Percentiles rank a stretch among this genome's conserved stretches.
phyloP scores from a whole-genome alignment of 2,797 vertebrate species.

The Eospalax fontanierii region DNA sequence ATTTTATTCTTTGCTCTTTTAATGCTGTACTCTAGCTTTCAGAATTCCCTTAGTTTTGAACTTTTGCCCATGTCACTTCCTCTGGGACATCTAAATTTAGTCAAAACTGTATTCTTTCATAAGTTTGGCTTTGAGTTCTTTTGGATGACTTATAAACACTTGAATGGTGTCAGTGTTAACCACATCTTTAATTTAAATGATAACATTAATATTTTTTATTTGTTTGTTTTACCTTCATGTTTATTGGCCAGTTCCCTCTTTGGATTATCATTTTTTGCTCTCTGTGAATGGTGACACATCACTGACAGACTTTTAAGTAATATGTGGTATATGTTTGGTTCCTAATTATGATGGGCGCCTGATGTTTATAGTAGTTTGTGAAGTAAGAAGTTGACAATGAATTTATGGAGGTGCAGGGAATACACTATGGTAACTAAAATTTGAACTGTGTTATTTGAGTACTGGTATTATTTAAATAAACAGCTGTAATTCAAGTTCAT shows the following conservation, averaged over 20 bases:
- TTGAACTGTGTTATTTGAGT: slow-evolving; percentile 8
- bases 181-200: slow-evolving; percentile 45
- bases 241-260: not conserved
- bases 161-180: not conserved
- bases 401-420: not conserved
- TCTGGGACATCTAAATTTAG: not conserved
- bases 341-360: not conserved
- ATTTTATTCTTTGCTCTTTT: slow-evolving; percentile 52
- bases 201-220: not conserved
- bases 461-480: slow-evolving; percentile 31
- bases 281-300: not conserved
- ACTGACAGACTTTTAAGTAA: not conserved
- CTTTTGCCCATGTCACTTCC: not conserved
- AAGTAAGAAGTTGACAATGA: not conserved
- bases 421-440: slow-evolving; percentile 25
- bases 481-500: not conserved
- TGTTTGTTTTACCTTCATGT: slow-evolving; percentile 38
- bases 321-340: not conserved
- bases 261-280: not conserved
- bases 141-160: not conserved
- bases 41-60: too few relatives aligned
- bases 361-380: not conserved
- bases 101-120: slow-evolving; percentile 9
- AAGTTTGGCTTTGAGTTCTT: not conserved
- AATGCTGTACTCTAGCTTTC: not conserved